Base-by-base conservation (phyloP, 92 coral and sea anemone genomes). In the Scolanthus callimorphus region DNA sequence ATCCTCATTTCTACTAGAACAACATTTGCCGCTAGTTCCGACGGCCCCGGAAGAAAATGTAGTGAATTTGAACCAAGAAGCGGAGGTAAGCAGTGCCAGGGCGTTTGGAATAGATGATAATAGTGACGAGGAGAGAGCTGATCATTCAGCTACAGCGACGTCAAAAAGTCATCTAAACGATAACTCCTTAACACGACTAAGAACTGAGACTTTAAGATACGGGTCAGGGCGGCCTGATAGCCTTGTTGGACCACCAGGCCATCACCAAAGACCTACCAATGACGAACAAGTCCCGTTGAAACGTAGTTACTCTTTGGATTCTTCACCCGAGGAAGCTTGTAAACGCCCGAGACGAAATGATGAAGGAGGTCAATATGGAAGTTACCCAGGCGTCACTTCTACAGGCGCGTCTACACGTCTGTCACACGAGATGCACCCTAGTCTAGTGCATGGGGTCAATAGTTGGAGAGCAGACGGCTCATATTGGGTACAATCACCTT, bases 21-120 rank as follows among this genome's bases (percentile, higher is more conserved):
- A 19, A 37, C 31, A 29, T 25, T 29, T 21, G 8, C 61, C 61
- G 2, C 61, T 55, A 25, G 41, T 3, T 12, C 61, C 61, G 3
- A 4, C 61, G 4, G 61, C 61, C 25, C 61, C 61, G 2, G 27
- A 1, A 25, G 61, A 55, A 24, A 23, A 2, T 9, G 4, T 3
- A 6, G 58, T 4, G 13, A 22, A 23, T 6, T 17, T 2, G 20
- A 13, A 9, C 27, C 1, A 24, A 19, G 25, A 3, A 13, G 27
- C 11, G 12, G 43, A 15, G 15, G 15, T 6, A 34, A 15, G 15
- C 15, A 34, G 43, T 15, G 9, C 6, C 43, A 34, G 43, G 9
- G 6, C 43, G 43, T 6, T 6, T 6, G 15, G 43, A 6, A n/a
- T n/a, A 34, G 43, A 6, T 34, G 6, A 34, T 34, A 15, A 15